Conservation (phyloP, 2,113 vertebrate genomes). For the Calyptommatus sinebrachiatus region DNA sequence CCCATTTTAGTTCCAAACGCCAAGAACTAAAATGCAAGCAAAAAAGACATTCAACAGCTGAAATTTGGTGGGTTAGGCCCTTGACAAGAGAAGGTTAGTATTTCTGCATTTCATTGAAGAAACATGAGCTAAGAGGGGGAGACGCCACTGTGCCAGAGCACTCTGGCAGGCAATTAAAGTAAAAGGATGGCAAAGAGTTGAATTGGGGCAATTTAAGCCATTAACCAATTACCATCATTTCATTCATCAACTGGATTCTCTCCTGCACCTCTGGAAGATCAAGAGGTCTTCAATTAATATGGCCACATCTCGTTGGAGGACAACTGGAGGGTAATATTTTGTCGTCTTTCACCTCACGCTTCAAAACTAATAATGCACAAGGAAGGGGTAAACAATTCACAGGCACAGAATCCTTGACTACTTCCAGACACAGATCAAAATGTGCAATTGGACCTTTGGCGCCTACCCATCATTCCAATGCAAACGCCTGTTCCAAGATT, state of each 20-base stretch:
- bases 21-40: neutral
- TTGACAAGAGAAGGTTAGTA: conserved; percentile 13
- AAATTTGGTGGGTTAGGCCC: neutral
- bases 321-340: conserved; percentile 11
- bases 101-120: conserved; percentile 7
- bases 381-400: no score
- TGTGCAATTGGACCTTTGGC: no score
- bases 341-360: conserved; percentile 12
- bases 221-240: conserved; percentile 31
- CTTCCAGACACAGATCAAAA: no score
- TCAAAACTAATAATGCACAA: conserved; percentile 19
- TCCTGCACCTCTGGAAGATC: conserved; percentile 21
- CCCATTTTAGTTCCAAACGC: neutral
- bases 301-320: conserved; percentile 1
- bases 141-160: neutral
- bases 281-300: conserved; percentile 27
- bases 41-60: neutral
- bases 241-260: conserved; percentile 11
- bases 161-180: conserved; percentile 26
- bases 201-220: conserved; percentile 18
- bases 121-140: conserved; percentile 7
- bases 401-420: no score
- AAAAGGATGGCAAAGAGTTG: conserved; percentile 9
- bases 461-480: no score
- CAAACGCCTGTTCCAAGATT: neutral